Conservation (phyloP, 2,888 invertebrate genomes). For the Drosophila melanosoma region DNA sequence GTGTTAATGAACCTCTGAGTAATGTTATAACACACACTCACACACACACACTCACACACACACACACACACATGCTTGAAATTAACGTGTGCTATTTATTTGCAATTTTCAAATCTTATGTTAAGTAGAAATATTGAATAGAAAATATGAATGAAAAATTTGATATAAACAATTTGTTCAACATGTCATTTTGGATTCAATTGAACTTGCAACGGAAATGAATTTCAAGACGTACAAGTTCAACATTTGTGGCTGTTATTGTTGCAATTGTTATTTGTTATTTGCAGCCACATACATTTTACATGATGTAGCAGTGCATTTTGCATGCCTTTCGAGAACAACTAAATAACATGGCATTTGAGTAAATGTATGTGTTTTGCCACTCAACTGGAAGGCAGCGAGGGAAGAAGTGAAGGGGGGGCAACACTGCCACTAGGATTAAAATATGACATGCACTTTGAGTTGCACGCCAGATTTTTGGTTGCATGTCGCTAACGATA, state of each 20-base stretch:
- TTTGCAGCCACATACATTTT: slow-evolving; percentile 25
- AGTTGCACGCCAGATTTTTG: slow-evolving; percentile 44
- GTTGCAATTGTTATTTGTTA: no score
- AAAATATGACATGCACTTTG: slow-evolving; percentile 45
- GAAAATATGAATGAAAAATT: no score
- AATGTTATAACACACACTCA: slow-evolving; percentile 27
- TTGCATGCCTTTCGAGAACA: slow-evolving; percentile 29
- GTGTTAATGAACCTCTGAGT: slow-evolving; percentile 76
- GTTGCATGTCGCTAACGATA: not conserved
- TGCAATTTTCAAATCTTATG: not conserved
- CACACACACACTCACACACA: slow-evolving; percentile 14
- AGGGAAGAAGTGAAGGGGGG: no score
- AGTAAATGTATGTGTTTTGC: slow-evolving; percentile 19
- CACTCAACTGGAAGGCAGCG: slow-evolving; percentile 18
- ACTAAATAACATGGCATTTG: slow-evolving; percentile 18
- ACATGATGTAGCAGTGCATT: slow-evolving; percentile 30
- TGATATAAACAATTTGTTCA: not conserved
- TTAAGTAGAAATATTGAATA: no score
- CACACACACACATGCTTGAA: slow-evolving; percentile 6
- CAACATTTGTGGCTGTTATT: slow-evolving; percentile 20
- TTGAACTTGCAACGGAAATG: slow-evolving; percentile 45
- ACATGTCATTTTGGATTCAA: slow-evolving; percentile 17
- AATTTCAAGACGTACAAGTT: slow-evolving; percentile 18
- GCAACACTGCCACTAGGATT: slow-evolving; percentile 21
- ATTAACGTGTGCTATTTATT: slow-evolving; percentile 8